A percentile compares a stretch with the other conserved stretches of the same genome.
These are phyloP conservation scores for Bombus ignitus DNA, from an alignment of 1,140 invertebrate species.

Conservation along the genomic window DNA sequence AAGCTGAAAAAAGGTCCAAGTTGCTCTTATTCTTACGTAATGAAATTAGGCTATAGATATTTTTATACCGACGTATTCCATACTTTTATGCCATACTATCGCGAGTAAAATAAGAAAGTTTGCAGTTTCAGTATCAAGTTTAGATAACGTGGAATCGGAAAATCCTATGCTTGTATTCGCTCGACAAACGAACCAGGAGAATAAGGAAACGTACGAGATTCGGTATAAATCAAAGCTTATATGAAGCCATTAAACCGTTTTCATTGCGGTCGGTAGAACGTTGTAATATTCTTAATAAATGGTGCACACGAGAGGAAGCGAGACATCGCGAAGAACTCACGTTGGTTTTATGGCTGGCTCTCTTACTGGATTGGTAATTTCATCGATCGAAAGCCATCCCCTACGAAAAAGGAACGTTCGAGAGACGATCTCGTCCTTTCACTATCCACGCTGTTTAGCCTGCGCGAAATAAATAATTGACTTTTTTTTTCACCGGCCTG, in stretches of 20 bases:
- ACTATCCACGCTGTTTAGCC: conserved; percentile 36
- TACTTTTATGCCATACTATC: too few relatives aligned
- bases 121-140: too few relatives aligned
- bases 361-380: not conserved
- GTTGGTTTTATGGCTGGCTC: not conserved
- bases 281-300: not conserved
- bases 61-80: too few relatives aligned
- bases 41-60: too few relatives aligned
- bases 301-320: too few relatives aligned
- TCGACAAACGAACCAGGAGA: not conserved
- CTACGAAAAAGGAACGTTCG: not conserved
- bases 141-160: too few relatives aligned
- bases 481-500: conserved; percentile 25
- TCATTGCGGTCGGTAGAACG: not conserved
- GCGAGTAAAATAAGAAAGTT: not conserved
- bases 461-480: conserved; percentile 66
- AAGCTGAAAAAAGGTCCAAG: too few relatives aligned
- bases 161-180: too few relatives aligned
- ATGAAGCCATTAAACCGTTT: not conserved
- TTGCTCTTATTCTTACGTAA: too few relatives aligned
- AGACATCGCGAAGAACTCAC: not conserved
- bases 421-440: conserved; percentile 47
- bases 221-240: not conserved
- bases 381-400: conserved; percentile 39
- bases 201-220: not conserved